Evolutionary conservation across 2,888 invertebrate species (phyloP), one percentile per base, ranked within the genome.

Genomic region (Aspidapion aeneum): DNA sequence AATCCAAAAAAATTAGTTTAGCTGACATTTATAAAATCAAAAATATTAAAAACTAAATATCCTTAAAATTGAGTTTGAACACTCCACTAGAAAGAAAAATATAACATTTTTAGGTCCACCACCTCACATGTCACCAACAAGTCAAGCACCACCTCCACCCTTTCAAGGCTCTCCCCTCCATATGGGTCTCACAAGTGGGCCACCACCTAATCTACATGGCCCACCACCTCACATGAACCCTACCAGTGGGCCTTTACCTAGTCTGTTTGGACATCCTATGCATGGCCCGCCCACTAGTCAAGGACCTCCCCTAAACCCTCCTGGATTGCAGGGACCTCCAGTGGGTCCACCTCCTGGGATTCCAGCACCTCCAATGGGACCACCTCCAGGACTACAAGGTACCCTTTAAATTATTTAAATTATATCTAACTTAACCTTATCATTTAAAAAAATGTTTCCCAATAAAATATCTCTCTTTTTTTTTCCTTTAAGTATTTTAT

Each of bases 201-300:
- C 17, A 35, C 60, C 55, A 19, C 20, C 50, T 1, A 50, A 18
- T 18, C 2, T 54, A 17, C 54, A 54, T 12, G 54, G 19, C 12
- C 17, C 54, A 17, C 12, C 48, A 35, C 51, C 18, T 17, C 9
- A 7, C n/a, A 18, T 50, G 7, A 5, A 1, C 49, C 55, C 20
- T 55, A 58, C 20, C 58, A 58, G n/a, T 48, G 35, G 22, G 22
- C 54, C 18, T 21, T 51, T 50, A 48, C 58, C 58, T 49, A 21
- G 50, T 12, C 51, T 61, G 18, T 19, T 56, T 7, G 61, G 56
- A 22, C 61, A n/a, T 35, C 61, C 49, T n/a, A n/a, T n/a, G n/a
- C 35, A 35, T 35, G 35, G 35, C 3, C 35, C 35, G 12, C 35
- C 35, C 12, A 35, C 12, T 7, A 35, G 35, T 35, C 35, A 35